Percentiles rank a stretch among this genome's conserved stretches.
These are phyloP conservation scores for Cryptocephalus moraei DNA, from an alignment of 2,888 invertebrate species.

Conservation along the genomic window DNA sequence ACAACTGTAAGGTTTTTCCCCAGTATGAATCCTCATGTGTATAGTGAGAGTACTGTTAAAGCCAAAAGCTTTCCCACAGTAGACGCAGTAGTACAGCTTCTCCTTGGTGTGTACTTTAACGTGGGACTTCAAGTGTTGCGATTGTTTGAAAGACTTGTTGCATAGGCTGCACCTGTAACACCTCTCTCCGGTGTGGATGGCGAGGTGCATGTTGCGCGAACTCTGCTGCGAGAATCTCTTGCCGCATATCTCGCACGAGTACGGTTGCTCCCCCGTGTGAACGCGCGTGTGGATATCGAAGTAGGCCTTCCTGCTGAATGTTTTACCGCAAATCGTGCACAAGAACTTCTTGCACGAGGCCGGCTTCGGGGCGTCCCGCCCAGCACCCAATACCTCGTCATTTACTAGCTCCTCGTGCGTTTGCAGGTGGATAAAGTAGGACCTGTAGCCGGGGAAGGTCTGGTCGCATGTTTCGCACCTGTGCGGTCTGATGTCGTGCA, in stretches of 20 bases:
- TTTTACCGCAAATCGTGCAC: conserved; percentile 21
- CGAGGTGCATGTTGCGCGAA: background rate
- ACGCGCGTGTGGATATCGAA: conserved; percentile 17
- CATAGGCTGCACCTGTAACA: conserved; percentile 11
- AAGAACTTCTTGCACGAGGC: conserved; percentile 11
- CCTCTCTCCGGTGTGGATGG: conserved; percentile 3
- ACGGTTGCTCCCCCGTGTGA: conserved; percentile 26
- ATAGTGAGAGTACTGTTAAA: conserved; percentile 12
- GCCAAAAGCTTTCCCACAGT: conserved; percentile 12
- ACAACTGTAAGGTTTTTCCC: conserved; percentile 18
- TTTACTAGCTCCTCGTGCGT: no score
- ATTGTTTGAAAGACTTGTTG: conserved; percentile 10
- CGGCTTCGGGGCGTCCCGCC: no score
- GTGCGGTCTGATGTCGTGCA: no score
- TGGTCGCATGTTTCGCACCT: no score
- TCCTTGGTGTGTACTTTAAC: conserved; percentile 12
- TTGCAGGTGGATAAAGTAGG: no score
- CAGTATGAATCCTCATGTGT: conserved; percentile 13
- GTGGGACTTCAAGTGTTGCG: conserved; percentile 12
- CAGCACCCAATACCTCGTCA: no score
- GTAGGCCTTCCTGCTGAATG: conserved; percentile 17
- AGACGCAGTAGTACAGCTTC: conserved; percentile 11
- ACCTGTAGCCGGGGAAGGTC: no score
- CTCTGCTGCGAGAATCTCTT: conserved; percentile 17
- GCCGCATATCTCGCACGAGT: conserved; percentile 22